A percentile compares a stretch with the other conserved stretches of the same genome.
phyloP scores from a whole-genome alignment of 2,113 vertebrate species.

The Harpagus bidentatus region DNA sequence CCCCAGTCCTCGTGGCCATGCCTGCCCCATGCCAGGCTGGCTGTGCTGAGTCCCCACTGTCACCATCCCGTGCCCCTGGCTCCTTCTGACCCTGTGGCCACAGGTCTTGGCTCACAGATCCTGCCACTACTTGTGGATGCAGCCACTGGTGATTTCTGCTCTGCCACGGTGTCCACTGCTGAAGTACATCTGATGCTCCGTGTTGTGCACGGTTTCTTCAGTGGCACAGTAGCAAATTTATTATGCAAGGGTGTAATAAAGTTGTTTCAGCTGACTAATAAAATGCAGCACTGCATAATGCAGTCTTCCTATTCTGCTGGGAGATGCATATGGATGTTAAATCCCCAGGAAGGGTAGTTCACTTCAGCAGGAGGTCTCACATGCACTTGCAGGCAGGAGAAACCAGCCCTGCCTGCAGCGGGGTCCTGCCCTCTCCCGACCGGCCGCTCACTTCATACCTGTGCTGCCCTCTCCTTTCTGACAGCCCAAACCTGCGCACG shows the following conservation, averaged over 20 bases:
- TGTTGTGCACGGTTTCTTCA: neutral
- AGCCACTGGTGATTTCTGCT: neutral
- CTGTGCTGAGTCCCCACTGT: neutral
- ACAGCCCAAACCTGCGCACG: neutral
- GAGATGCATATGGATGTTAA: neutral
- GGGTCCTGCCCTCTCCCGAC: neutral
- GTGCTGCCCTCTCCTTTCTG: neutral
- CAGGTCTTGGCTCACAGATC: neutral
- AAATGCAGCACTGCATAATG: neutral
- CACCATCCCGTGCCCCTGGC: fast-evolving
- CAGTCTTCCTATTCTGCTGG: neutral
- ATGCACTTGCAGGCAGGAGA: neutral
- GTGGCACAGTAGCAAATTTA: neutral
- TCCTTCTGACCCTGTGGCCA: neutral
- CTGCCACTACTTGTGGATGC: neutral
- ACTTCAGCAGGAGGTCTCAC: neutral
- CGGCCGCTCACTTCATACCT: fast-evolving
- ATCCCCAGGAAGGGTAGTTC: neutral
- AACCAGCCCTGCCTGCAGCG: fast-evolving
- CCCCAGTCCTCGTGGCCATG: fast-evolving
- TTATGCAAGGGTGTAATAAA: neutral
- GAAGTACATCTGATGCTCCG: neutral
- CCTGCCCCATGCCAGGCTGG: neutral
- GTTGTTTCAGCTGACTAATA: neutral
- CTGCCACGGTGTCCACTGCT: neutral